Base-by-base conservation (phyloP, 1,140 invertebrate genomes). In the Euwallacea fornicatus region DNA sequence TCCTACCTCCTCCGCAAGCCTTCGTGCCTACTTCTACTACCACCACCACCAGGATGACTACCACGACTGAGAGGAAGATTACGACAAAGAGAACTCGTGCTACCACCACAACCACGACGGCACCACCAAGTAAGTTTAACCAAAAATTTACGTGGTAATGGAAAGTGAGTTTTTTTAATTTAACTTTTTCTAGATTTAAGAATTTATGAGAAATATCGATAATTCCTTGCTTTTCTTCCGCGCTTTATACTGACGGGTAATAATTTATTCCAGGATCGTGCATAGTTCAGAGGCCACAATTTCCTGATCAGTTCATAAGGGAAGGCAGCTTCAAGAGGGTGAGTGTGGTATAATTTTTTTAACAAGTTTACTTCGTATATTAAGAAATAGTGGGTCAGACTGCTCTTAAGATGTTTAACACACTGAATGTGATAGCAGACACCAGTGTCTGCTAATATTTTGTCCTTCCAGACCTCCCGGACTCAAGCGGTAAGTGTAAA, bases 261-360 rank as follows among this genome's bases (percentile, higher is more conserved):
- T 33, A 33, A 33, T 33, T 33, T 1, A 33, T 81, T 77, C 53
- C 80, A 92, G 90, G 86, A 80, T 93, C 88, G 78, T 95, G 93
- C 81, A 87, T 91, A 53, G 89, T 93, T 54, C 90, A 92, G 82
- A 89, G 91, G 76, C 88, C 90, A 33, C 89, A 89, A 62, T 87
- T 90, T 76, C 85, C 85, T 13, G 88, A 90, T 81, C 89, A 91
- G 80, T 87, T 89, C 71, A 91, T 92, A 74, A 84, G 86, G 64
- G 90, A 90, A 79, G 90, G 90, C 70, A 88, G 87, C 79, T 89
- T 88, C 72, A 91, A 88, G 79, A 82, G 90, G 82, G 91, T 92
- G 83, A 88, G 89, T 76, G 41, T 9, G 16, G 4, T 33, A 33
- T 33, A 4, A 33, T 33, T 33, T 33, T n/a, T 33, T 33, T 33